Conservation (phyloP, 1,140 invertebrate genomes). For the Cotesia glomerata region DNA sequence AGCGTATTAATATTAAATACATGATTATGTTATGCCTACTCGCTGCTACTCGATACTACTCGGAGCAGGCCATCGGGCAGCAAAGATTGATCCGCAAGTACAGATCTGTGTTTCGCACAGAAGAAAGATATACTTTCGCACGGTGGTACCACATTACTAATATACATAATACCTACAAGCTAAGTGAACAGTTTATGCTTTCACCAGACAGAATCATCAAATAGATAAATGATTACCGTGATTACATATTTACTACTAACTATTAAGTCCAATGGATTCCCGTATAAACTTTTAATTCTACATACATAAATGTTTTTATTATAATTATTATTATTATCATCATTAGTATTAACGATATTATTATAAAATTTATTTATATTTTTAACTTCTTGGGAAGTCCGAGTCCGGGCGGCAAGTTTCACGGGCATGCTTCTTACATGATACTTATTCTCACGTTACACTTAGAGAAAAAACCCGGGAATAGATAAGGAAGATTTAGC, state of each 20-base stretch:
- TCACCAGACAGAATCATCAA: conserved; percentile 45
- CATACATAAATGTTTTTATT: not conserved
- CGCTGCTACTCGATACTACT: conserved; percentile 1
- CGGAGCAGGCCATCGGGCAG: conserved; percentile 11
- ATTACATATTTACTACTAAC: conserved; percentile 37
- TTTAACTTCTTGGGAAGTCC: conserved; percentile 22
- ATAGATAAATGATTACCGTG: conserved; percentile 43
- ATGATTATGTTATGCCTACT: conserved; percentile 19
- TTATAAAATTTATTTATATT: not conserved
- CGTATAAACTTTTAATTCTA: too few species aligned
- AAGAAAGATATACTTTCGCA: conserved; percentile 29
- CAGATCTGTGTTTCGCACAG: conserved; percentile 20
- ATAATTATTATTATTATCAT: too few species aligned
- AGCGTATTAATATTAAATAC: too few species aligned
- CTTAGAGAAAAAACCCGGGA: not conserved
- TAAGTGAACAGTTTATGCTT: conserved; percentile 40
- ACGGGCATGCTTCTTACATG: not conserved
- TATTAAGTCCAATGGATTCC: conserved; percentile 29
- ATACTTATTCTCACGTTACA: conserved; percentile 27
- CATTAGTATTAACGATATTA: not conserved
- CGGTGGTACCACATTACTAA: conserved; percentile 13
- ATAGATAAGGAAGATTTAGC: not conserved
- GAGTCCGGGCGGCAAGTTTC: not conserved
- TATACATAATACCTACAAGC: conserved; percentile 3
- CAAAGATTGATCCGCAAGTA: not conserved